Evolutionary conservation across 1,140 invertebrate species (phyloP), one percentile per base, ranked within the genome.

Genomic region (Maniola jurtina): DNA sequence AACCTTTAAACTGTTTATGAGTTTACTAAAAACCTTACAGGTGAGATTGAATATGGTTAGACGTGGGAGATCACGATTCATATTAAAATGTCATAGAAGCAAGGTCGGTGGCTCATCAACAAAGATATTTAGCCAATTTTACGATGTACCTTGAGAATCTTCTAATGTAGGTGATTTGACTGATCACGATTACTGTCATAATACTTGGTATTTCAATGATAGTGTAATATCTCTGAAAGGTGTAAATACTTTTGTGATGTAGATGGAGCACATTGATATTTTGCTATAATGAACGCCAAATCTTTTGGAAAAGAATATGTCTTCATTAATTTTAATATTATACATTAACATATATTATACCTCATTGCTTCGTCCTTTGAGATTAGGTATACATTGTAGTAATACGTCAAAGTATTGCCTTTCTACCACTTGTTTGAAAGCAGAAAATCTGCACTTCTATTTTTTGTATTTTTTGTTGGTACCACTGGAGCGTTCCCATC

Each of bases 61-160:
- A 47, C 61, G 66, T 68, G 60, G 66, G 66, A 36, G 60, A 62
- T 62, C 66, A 48, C 42, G 66, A 55, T 55, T 13, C 16, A 55
- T 34, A 62, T 68, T 58, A 8, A 64, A 57, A 64, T 58, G 45
- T 64, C 33, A 15, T 42, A 55, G 36, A n/a, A 42, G 14, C 25
- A 59, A 52, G 34, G 42, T 25, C 35, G 33, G 34, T 33, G 50
- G 63, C 16, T 64, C 63, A 59, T 58, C 54, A 13, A 47, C 34
- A 13, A 47, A 33, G 10, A 11, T 45, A 40, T 34, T 25, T 25
- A 55, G 34, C 16, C 13, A 11, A 9, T 55, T 55, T 55, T 34
- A 55, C 16, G 48, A 52, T 52, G 48, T 34, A 55, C 33, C 52
- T 55, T 55, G 52, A 55, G 52, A 55, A 55, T 25, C 11, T 13